Percentiles rank a stretch among this genome's conserved stretches.
Conservation (phyloP, 1,140 invertebrate species). For the Nasonia longicornis region DNA sequence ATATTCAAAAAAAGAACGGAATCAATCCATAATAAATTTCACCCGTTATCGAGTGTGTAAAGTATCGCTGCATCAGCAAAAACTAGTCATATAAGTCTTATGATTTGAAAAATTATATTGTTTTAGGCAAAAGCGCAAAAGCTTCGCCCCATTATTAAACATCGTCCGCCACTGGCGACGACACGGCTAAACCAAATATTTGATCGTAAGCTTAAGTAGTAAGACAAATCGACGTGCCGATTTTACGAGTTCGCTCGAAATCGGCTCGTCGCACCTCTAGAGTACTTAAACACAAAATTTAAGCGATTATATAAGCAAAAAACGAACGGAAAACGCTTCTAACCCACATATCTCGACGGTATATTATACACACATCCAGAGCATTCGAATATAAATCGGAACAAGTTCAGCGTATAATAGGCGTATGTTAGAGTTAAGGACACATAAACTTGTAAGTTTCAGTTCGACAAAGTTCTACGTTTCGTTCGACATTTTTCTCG, state of each 20-base stretch:
- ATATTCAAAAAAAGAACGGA: background rate
- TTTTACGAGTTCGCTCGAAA: background rate
- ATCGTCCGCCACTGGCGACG: background rate
- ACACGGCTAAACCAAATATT: constrained; percentile 38
- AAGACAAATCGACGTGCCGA: background rate
- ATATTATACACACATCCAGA: background rate
- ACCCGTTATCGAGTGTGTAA: background rate
- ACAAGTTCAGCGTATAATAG: background rate
- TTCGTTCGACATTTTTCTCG: constrained; percentile 29
- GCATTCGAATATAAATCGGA: background rate
- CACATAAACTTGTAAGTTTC: constrained; percentile 17
- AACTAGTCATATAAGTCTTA: background rate
- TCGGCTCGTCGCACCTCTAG: constrained; percentile 23
- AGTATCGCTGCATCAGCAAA: background rate
- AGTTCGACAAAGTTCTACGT: constrained; percentile 18
- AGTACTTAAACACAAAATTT: constrained; percentile 28
- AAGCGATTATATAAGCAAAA: background rate
- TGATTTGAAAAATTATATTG: constrained; percentile 8
- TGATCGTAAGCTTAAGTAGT: constrained; percentile 32
- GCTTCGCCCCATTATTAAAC: background rate
- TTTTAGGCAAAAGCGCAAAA: background rate
- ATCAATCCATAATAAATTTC: background rate
- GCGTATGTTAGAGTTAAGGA: background rate
- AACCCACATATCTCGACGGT: constrained; percentile 32
- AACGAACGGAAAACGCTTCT: constrained; percentile 11